A percentile compares a stretch with the other conserved stretches of the same genome.
Evolutionary conservation across 2,888 invertebrate species (phyloP).

Genomic region (Phoenoteleia sp.): DNA sequence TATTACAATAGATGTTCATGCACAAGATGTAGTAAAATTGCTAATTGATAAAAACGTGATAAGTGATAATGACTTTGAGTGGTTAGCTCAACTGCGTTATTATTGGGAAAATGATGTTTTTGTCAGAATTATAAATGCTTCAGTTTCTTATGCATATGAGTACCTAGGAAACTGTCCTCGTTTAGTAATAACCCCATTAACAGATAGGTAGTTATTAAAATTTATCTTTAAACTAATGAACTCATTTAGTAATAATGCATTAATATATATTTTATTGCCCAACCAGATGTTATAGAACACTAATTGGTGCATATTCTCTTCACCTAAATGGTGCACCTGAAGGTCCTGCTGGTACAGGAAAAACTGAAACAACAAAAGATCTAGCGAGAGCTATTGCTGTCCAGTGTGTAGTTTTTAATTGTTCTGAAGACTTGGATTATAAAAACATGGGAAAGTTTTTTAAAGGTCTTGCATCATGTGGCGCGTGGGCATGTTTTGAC

Average conservation of each 20-base stretch:
- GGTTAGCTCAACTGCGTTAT: conserved; percentile 94
- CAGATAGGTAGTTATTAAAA: conserved; percentile 88
- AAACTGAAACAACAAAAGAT: conserved; percentile 97
- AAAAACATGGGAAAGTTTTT: conserved; percentile 95
- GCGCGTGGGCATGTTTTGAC: conserved; percentile 96
- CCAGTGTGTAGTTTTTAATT: conserved; percentile 96
- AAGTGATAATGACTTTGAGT: conserved; percentile 93
- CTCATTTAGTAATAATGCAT: no score
- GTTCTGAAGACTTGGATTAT: conserved; percentile 95
- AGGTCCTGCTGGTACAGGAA: conserved; percentile 95
- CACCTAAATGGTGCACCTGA: conserved; percentile 95
- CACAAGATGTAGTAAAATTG: conserved; percentile 93
- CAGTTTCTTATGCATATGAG: conserved; percentile 93
- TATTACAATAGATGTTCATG: conserved; percentile 95
- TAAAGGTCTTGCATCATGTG: conserved; percentile 94
- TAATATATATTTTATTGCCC: no score
- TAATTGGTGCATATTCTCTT: conserved; percentile 94
- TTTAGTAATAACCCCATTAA: conserved; percentile 92
- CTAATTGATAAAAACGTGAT: conserved; percentile 89
- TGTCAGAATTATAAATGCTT: conserved; percentile 93
- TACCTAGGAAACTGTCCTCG: conserved; percentile 94
- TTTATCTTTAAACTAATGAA: no score
- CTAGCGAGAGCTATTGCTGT: conserved; percentile 97
- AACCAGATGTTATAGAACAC: conserved; percentile 93
- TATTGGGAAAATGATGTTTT: conserved; percentile 91